Evolutionary conservation across 1,140 invertebrate species (phyloP), one percentile per base, ranked within the genome.

Genomic region (Pseudomyrmex gracilis): DNA sequence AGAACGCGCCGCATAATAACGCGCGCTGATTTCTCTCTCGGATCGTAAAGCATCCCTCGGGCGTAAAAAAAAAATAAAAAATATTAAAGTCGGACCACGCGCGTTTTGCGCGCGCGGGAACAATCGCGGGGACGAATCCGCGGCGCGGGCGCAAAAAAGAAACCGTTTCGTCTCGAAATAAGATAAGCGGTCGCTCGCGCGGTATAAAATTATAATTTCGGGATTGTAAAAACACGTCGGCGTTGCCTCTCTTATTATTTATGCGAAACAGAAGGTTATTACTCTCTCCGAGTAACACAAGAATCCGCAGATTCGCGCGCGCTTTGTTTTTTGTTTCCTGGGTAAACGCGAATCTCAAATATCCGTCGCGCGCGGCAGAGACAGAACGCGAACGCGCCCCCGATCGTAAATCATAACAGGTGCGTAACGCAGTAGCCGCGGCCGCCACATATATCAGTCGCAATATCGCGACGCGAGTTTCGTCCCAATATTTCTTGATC

Each of bases 401-500:
- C n/a, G 43, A 13, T 15, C 10, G 22, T 78, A 78, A 68, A 78
- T 78, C 64, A 68, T n/a, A n/a, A n/a, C 10, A 5, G 7, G 15
- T 78, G 76, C 76, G 76, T 78, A 70, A 78, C 76, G 76, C 64
- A 70, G 15, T 24, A 10, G 34, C 34, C 34, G 34, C 34, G 34
- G 0, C 34, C 17, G 49, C 64, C 20, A 24, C 20, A 24, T 78
- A 17, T 47, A 78, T 78, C 76, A 58, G 20, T 45, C 13, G 34
- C 45, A 68, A 78, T 68, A 78, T 78, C 63, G 17, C 76, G 51
- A 15, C 15, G 51, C 15, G 51, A 45, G 9, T 22, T 47, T 57
- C 51, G 20, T 57, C 53, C 64, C 43, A 78, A 78, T 78, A 70
- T 78, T 78, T 78, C 76, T 70, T 58, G 51, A 78, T 78, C 64